Conservation (phyloP, 2,888 invertebrate genomes). For the Epicampocera succincta region DNA sequence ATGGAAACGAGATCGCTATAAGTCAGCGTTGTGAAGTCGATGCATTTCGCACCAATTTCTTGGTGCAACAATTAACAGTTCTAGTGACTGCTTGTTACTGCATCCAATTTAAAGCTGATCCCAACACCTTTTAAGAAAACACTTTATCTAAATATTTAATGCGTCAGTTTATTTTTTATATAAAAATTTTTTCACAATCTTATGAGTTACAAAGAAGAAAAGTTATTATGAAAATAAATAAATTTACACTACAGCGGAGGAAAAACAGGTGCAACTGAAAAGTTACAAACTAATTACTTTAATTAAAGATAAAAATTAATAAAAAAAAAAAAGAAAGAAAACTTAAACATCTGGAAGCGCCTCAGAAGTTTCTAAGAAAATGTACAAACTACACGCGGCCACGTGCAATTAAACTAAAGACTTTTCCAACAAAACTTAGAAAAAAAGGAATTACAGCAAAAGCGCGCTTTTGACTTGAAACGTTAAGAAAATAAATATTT, state of each 20-base stretch:
- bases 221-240: constrained; percentile 43
- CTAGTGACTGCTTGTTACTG: too few relatives aligned
- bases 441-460: constrained; percentile 50
- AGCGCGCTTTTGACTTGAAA: constrained; percentile 63
- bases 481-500: neutral
- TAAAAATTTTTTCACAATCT: constrained; percentile 51
- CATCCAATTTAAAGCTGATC: too few relatives aligned
- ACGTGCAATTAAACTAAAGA: constrained; percentile 36
- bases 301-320: constrained; percentile 15
- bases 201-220: constrained; percentile 25
- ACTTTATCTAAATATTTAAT: constrained; percentile 41
- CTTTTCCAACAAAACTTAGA: constrained; percentile 7
- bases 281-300: constrained; percentile 49
- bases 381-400: constrained; percentile 61
- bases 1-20: too few relatives aligned
- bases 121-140: neutral
- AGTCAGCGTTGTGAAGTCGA: too few relatives aligned
- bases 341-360: constrained; percentile 67
- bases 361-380: constrained; percentile 57
- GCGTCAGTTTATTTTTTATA: constrained; percentile 68
- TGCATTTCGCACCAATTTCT: too few relatives aligned
- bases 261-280: constrained; percentile 51
- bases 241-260: constrained; percentile 34
- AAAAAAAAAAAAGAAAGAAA: constrained; percentile 14
- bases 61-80: too few relatives aligned